phyloP scores from a whole-genome alignment of 2,113 vertebrate genomes.

The Mesitornis unicolor region DNA sequence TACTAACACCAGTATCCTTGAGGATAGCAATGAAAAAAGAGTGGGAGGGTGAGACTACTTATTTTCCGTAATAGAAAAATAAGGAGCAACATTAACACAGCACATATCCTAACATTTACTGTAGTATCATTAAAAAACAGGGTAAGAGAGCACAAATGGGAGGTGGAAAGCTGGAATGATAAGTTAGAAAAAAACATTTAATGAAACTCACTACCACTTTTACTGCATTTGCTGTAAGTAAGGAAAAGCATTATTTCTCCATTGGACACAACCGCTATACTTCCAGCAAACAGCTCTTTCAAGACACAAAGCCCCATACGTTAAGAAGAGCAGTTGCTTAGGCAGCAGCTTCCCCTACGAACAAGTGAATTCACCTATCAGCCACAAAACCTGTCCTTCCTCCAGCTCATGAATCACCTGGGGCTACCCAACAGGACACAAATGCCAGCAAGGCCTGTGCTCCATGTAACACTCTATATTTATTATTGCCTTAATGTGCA shows the following conservation, averaged over 20 bases:
- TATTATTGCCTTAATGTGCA: too few species aligned
- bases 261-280: background rate
- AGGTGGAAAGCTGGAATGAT: background rate
- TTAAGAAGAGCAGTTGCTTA: background rate
- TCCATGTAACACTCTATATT: background rate
- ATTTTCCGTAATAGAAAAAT: background rate
- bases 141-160: background rate
- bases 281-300: background rate
- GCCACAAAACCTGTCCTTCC: background rate
- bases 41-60: background rate
- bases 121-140: background rate
- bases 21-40: background rate
- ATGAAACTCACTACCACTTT: background rate
- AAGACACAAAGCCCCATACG: background rate
- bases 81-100: background rate
- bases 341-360: background rate
- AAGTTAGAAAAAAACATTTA: background rate
- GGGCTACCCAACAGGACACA: background rate
- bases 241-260: background rate
- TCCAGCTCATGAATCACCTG: background rate
- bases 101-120: background rate
- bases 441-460: rapidly evolving
- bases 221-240: background rate
- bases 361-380: background rate
- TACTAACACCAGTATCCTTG: background rate